Evolutionary conservation across 2,797 vertebrate species (phyloP).

Genomic region (Periophthalmus magnuspinnatus): DNA sequence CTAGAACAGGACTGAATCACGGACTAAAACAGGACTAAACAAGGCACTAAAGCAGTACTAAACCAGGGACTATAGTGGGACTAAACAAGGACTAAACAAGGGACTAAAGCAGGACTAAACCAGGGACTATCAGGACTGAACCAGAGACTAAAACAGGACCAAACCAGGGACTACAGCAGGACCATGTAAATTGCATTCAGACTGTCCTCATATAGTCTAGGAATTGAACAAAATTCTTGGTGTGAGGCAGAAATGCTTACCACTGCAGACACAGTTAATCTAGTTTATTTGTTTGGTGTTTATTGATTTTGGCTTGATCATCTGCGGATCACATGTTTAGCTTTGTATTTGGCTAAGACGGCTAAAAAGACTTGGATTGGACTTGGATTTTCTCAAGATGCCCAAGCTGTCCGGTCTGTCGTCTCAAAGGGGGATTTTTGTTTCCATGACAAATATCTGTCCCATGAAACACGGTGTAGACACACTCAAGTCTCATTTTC

Average conservation of each 20-base stretch:
- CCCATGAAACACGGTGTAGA: constrained; percentile 45
- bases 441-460: constrained; percentile 40
- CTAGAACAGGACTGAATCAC: no score
- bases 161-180: no score
- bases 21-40: no score
- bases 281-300: background rate
- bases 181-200: background rate
- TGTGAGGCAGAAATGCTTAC: background rate
- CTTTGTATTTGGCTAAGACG: constrained; percentile 46
- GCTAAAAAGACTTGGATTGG: constrained; percentile 43
- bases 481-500: constrained; percentile 22
- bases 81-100: no score
- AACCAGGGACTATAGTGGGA: no score
- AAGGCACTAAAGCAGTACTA: no score
- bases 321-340: constrained; percentile 7
- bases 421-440: constrained; percentile 50
- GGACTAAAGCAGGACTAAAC: no score
- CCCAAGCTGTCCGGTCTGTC: constrained; percentile 31
- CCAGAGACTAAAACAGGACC: no score
- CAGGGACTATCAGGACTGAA: no score
- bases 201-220: background rate
- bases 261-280: background rate
- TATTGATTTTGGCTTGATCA: background rate
- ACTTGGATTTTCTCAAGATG: constrained; percentile 31
- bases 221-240: background rate